Percentiles rank a stretch among this genome's conserved stretches.
phyloP scores from a whole-genome alignment of 64 coral and sea anemone species.

The Anthopleura sola region DNA sequence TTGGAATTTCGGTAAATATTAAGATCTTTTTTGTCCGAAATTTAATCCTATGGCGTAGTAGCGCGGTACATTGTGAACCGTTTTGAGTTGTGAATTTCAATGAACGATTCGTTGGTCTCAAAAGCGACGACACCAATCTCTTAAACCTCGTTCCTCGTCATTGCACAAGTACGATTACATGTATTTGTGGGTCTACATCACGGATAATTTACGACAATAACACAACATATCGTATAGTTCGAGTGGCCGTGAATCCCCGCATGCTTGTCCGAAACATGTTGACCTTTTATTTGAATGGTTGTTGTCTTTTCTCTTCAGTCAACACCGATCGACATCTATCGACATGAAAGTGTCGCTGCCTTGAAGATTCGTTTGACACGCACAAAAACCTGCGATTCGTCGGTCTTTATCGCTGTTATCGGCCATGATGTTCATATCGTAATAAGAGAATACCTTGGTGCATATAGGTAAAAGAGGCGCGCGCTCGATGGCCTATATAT shows the following conservation, averaged over 20 bases:
- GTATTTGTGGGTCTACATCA: not conserved
- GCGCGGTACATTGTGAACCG: not conserved
- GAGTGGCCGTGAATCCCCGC: slow-evolving; percentile 16
- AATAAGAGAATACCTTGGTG: not conserved
- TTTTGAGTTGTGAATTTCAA: not conserved
- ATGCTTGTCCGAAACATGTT: slow-evolving; percentile 32
- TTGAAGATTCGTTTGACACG: not conserved
- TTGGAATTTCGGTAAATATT: not conserved
- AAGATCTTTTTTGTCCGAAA: not conserved
- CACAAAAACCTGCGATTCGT: not conserved
- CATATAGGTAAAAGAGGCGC: not conserved
- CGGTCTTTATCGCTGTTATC: not conserved
- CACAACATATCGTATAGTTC: not conserved
- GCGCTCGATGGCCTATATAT: not conserved
- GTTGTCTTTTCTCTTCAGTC: slow-evolving; percentile 69
- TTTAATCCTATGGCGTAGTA: not conserved
- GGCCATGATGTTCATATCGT: not conserved
- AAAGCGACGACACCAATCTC: slow-evolving; percentile 4
- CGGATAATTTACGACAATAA: not conserved
- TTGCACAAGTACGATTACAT: not conserved
- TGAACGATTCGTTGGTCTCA: not conserved
- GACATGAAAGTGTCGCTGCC: slow-evolving; percentile 13
- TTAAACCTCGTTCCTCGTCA: slow-evolving; percentile 12
- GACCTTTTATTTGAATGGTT: slow-evolving; percentile 55
- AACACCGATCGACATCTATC: slow-evolving; percentile 52